Evolutionary conservation across 1,140 invertebrate genomes (phyloP).

Genomic region (Achroia grisella): DNA sequence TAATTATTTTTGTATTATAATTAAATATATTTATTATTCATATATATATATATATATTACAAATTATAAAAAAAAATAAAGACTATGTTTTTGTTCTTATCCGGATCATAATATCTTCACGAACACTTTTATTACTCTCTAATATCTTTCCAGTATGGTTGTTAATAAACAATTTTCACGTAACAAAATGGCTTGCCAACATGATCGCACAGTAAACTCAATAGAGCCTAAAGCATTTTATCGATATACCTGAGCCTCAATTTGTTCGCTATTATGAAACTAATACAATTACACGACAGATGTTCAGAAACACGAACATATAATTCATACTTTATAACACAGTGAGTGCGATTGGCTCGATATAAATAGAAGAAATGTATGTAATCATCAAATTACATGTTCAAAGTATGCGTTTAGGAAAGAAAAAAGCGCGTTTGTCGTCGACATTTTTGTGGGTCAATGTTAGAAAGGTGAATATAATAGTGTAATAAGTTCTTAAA

Average conservation of each 20-base stretch:
- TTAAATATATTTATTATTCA: no score
- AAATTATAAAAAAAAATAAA: no score
- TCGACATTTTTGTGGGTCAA: neutral
- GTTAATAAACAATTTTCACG: neutral
- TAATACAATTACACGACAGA: constrained; percentile 25
- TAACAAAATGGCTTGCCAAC: no score
- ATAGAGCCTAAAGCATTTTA: no score
- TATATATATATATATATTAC: no score
- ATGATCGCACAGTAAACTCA: no score
- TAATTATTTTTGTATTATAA: no score
- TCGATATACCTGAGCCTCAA: constrained; percentile 15
- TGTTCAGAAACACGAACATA: constrained; percentile 22
- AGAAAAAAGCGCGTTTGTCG: constrained; percentile 1
- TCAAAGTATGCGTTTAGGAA: constrained; percentile 12
- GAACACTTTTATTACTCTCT: no score
- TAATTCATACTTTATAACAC: constrained; percentile 44
- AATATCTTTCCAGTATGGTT: neutral
- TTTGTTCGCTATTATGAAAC: constrained; percentile 35
- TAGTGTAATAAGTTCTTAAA: constrained; percentile 1
- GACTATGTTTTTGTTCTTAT: no score
- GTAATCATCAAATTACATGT: constrained; percentile 43
- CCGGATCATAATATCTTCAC: no score
- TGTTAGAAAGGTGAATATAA: constrained; percentile 4
- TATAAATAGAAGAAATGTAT: constrained; percentile 31
- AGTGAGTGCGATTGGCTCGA: constrained; percentile 9